These are phyloP conservation scores for Oikopleura dioica DNA, from an alignment of 23 tunicate genomes.

Conservation along the genomic window DNA sequence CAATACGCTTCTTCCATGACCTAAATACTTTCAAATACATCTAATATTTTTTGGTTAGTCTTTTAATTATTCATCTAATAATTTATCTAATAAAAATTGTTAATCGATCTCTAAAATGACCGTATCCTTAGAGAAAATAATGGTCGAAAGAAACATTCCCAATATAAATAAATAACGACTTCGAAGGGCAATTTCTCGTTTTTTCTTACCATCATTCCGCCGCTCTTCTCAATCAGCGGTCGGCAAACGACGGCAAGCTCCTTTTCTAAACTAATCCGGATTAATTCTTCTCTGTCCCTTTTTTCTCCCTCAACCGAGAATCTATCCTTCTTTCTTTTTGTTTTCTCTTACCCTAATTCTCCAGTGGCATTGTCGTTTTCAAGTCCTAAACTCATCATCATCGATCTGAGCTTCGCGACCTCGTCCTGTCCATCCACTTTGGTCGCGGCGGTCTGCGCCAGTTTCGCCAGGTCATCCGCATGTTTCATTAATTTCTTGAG, in stretches of 20 bases:
- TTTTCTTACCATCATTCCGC: neutral
- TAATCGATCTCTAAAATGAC: no score
- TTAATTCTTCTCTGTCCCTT: no score
- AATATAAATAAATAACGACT: no score
- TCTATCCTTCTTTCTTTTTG: no score
- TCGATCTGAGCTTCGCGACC: neutral
- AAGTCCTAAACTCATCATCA: constrained; percentile 7
- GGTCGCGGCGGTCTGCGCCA: neutral
- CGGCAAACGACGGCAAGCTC: neutral
- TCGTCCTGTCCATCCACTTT: neutral
- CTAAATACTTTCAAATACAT: no score
- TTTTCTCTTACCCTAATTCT: neutral
- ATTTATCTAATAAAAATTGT: no score
- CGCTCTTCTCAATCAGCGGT: neutral
- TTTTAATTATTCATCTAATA: no score
- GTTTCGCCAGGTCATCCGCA: neutral
- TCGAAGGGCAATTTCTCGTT: no score
- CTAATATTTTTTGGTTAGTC: no score
- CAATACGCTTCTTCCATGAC: constrained; percentile 4
- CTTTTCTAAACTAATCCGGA: neutral
- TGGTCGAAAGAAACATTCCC: no score
- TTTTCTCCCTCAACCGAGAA: neutral
- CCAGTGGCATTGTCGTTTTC: neutral
- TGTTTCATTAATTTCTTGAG: neutral
- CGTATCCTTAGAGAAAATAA: no score